Base-by-base conservation (phyloP, 2,888 invertebrate genomes). In the Hydrotaea cyrtoneurina region DNA sequence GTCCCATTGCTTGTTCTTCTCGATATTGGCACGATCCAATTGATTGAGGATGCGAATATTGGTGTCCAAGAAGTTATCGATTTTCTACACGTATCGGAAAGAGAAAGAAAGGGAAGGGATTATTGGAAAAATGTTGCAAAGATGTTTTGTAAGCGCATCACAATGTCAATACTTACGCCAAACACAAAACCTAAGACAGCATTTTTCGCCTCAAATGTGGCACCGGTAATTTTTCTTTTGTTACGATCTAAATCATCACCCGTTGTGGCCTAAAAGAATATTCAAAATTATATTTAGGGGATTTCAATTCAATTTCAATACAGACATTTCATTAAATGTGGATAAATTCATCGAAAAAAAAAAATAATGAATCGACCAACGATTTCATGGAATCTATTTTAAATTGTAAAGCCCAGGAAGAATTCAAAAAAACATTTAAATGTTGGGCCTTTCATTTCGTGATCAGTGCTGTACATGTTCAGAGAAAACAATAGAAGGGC, bases 161-260 rank as follows among this genome's bases (percentile, higher is more conserved):
- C 66, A 73, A 13, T 39, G n/a, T 64, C 11, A 55, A 50, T 88
- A 94, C 94, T 96, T 94, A 96, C 96, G 93, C 96, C 96, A 91
- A 97, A 97, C 50, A 96, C 96, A 92, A 96, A 96, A 91, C 96
- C 96, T 89, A 97, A 94, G 86, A 96, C 93, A 73, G 96, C 96
- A 92, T 96, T 96, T 92, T 96, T 96, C 89, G 96, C 94, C 89
- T 96, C 96, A 89, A 95, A 95, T 86, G 94, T 93, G 87, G 93
- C 93, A 75, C 94, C 93, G 89, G 96, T 96, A 88, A 96, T 94
- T 93, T 96, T 96, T 93, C 96, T 94, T 93, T 96, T 96, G 91
- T 96, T 96, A 86, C 95, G 93, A 86, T 92, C 92, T 81, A 91
- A 87, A 36, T 89, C 94, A 86, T 93, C 94, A 86, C 92, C 93